phyloP scores from a whole-genome alignment of 2,113 vertebrate species.

The Mirza zaza region DNA sequence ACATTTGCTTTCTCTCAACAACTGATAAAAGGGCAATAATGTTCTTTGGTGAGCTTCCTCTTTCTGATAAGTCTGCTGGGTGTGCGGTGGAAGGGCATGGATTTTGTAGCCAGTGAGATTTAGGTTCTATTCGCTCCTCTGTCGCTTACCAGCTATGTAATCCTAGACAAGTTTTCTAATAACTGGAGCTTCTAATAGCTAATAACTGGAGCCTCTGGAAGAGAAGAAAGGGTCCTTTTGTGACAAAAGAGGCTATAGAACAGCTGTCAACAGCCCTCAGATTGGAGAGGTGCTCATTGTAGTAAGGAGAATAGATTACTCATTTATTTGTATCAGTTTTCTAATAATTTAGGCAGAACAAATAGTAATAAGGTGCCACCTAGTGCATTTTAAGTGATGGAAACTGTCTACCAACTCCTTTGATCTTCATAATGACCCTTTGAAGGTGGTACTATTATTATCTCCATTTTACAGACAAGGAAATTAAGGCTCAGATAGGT shows the following conservation, averaged over 20 bases:
- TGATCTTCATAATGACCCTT: not conserved
- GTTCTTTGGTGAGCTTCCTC: not conserved
- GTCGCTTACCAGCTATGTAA: not conserved
- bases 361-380: not conserved
- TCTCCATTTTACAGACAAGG: not conserved
- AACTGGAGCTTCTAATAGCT: not conserved
- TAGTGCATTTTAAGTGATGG: not conserved
- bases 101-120: not conserved
- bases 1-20: slow-evolving; percentile 14
- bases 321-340: not conserved
- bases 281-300: not conserved
- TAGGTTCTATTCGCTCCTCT: not conserved
- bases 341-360: not conserved
- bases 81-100: not conserved
- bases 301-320: slow-evolving; percentile 2
- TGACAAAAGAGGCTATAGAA: not conserved
- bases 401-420: not conserved
- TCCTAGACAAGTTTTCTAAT: not conserved
- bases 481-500: slow-evolving; percentile 27
- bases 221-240: not conserved
- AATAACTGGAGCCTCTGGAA: not conserved
- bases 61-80: not conserved
- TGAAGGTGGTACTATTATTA: not conserved
- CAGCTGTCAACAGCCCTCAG: not conserved
- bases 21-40: not conserved